Percentiles rank a stretch among this genome's conserved stretches.
Conservation (phyloP, 2,797 vertebrate genomes). For the Valencia hispanica region DNA sequence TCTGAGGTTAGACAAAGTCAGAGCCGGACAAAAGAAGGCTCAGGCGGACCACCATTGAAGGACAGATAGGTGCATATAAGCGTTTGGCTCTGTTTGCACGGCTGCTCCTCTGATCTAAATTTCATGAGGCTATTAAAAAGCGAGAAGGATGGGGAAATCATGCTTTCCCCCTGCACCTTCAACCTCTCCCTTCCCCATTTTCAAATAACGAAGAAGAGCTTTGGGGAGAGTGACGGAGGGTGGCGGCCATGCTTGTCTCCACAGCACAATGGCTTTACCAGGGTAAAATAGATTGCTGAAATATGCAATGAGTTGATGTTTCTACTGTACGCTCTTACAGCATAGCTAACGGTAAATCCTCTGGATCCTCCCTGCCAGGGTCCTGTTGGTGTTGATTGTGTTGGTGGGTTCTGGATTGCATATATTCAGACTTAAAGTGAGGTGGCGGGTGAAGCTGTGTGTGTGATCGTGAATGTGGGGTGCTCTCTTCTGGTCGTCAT, state of each 20-base stretch:
- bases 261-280: slow-evolving; percentile 62
- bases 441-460: slow-evolving; percentile 6
- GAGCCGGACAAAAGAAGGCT: slow-evolving; percentile 50
- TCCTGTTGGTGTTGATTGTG: slow-evolving; percentile 22
- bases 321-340: slow-evolving; percentile 35
- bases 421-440: slow-evolving; percentile 59
- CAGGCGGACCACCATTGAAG: slow-evolving; percentile 32
- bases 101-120: slow-evolving; percentile 75
- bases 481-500: slow-evolving; percentile 72
- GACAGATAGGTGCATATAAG: slow-evolving; percentile 58
- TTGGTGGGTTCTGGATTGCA: slow-evolving; percentile 52
- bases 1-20: slow-evolving; percentile 26
- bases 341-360: slow-evolving; percentile 25
- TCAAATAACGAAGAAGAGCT: slow-evolving; percentile 62
- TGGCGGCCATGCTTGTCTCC: slow-evolving; percentile 66
- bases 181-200: slow-evolving; percentile 53
- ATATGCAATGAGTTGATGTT: slow-evolving; percentile 51
- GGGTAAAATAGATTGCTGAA: slow-evolving; percentile 58
- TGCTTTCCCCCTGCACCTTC: slow-evolving; percentile 50
- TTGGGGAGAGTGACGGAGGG: slow-evolving; percentile 42
- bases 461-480: slow-evolving; percentile 16
- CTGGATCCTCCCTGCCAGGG: slow-evolving; percentile 36
- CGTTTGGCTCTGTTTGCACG: slow-evolving; percentile 60
- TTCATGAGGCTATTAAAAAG: slow-evolving; percentile 77
- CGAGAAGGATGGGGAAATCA: slow-evolving; percentile 58